Evolutionary conservation across 1,140 invertebrate genomes (phyloP).

Genomic region (Hypothenemus hampei): DNA sequence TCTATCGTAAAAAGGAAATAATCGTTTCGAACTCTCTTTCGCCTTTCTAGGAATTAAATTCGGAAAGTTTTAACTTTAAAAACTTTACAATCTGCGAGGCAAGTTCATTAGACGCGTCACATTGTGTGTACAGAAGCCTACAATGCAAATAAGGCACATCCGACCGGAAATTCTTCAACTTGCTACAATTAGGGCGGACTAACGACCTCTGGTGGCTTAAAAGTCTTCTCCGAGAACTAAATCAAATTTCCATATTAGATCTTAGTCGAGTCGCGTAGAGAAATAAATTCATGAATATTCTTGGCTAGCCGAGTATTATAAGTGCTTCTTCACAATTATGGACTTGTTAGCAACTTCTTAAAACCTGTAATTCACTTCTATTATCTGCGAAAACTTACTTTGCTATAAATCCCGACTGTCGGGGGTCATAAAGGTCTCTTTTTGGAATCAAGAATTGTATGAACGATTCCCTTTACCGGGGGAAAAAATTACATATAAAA

Average conservation of each 20-base stretch:
- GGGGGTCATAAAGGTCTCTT: background rate
- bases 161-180: conserved; percentile 19
- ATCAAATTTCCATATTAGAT: conserved; percentile 27
- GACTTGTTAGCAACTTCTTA: conserved; percentile 6
- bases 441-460: background rate
- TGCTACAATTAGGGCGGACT: conserved; percentile 20
- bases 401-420: background rate
- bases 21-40: too few species aligned
- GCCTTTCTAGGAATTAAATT: conserved; percentile 9
- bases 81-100: conserved; percentile 23
- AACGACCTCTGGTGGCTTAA: conserved; percentile 18
- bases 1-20: too few species aligned
- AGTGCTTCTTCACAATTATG: conserved; percentile 6
- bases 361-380: too few species aligned
- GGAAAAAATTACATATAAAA: background rate
- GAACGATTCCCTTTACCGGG: background rate
- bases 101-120: conserved; percentile 24
- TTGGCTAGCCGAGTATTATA: conserved; percentile 6
- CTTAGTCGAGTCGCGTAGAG: conserved; percentile 10
- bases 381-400: background rate
- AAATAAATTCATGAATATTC: conserved; percentile 26
- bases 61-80: conserved; percentile 8
- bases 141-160: conserved; percentile 23
- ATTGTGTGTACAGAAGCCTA: conserved; percentile 26
- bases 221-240: conserved; percentile 11